Base-by-base conservation (phyloP, 2,797 vertebrate species). In the Chlorospingus flavigularis region DNA sequence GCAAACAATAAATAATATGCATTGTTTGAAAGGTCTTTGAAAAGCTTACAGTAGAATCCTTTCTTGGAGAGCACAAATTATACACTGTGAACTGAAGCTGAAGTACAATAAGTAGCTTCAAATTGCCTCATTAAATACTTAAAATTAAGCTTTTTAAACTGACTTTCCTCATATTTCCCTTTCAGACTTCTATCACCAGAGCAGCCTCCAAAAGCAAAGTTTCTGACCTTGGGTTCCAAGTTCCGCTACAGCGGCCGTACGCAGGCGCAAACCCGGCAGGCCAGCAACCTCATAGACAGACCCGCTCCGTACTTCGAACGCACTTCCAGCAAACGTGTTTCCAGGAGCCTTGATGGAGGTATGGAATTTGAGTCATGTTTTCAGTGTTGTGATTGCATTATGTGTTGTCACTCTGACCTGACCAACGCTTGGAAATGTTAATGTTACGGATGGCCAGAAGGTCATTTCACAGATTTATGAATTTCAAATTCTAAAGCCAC, bases 161-260 rank as follows among this genome's bases (percentile, higher is more conserved):
- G 48, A 26, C 24, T 63, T 92, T 15, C 3, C 6, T 67, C 6
- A 1, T 86, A 14, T 37, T 85, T 77, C 15, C n/a, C 35, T 75
- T 62, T 54, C 58, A 99, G 99, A 96, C 98, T 99, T 85, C 97
- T 99, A 13, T 98, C 99, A 76, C 99, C 99, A 23, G 99, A 99
- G 58, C 98, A 98, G 95, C 99, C 99, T 65, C 98, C 98, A 77
- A 99, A 99, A 97, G 98, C 98, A 12, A 99, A 98, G 93, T 99
- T 99, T 95, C 96, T 99, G 93, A 99, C 99, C 37, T 94, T 99
- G 98, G 99, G 99, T 67, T 99, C 99, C 25, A 99, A 99, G 98
- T 99, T 99, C 97, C 99, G 99, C 76, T 99, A 99, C 96, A 99
- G 99, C 2, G 99, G 99, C 10, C 98, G 99, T 17, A 99, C 99